Evolutionary conservation across 2,888 invertebrate species (phyloP).

Genomic region (Amorpha juglandis): DNA sequence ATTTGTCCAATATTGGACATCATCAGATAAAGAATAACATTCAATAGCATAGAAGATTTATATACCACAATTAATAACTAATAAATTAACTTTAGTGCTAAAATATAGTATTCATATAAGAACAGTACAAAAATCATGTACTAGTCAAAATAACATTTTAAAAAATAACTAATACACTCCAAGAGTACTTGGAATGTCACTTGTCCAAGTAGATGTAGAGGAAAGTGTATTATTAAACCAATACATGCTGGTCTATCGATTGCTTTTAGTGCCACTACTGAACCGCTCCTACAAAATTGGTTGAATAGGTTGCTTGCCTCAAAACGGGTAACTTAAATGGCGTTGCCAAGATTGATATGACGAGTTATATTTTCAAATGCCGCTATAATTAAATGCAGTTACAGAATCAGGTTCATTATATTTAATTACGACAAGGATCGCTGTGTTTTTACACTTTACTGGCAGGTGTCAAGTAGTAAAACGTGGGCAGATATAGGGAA

Average conservation of each 20-base stretch:
- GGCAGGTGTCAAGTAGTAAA: neutral
- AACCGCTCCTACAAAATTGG: neutral
- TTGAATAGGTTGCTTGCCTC: neutral
- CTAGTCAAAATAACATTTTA: too few relatives aligned
- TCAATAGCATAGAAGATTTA: too few relatives aligned
- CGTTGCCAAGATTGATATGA: neutral
- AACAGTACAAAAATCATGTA: too few relatives aligned
- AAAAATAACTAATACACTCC: too few relatives aligned
- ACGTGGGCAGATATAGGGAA: neutral
- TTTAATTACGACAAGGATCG: neutral
- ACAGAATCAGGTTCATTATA: neutral
- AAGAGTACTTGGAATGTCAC: neutral
- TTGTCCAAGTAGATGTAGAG: neutral
- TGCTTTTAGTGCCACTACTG: neutral
- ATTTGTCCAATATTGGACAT: too few relatives aligned
- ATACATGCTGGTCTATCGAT: neutral
- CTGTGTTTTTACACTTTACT: neutral
- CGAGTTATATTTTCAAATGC: neutral
- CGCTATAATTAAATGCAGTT: neutral
- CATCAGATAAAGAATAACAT: too few relatives aligned
- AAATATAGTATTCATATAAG: too few relatives aligned
- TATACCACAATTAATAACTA: too few relatives aligned
- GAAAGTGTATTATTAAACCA: neutral
- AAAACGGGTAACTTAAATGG: neutral
- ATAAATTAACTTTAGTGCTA: too few relatives aligned